phyloP scores from a whole-genome alignment of 2,888 invertebrate species.

The Ophioninae sp. region DNA sequence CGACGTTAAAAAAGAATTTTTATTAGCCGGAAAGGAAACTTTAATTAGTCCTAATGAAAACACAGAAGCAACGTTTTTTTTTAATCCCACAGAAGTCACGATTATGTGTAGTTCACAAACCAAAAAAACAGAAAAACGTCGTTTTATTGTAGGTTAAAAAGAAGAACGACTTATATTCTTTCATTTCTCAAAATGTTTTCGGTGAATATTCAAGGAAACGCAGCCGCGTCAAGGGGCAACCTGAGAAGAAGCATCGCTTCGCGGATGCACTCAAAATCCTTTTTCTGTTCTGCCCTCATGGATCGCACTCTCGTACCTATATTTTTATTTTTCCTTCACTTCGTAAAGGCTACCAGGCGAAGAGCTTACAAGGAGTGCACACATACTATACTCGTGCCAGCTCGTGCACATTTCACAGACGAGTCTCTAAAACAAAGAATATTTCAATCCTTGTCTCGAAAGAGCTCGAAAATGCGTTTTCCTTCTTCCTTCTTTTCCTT shows the following conservation, averaged over 20 bases:
- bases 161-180: no score
- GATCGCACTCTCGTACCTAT: background rate
- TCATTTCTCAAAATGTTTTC: no score
- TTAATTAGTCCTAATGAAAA: no score
- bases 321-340: conserved; percentile 15
- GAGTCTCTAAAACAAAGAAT: conserved; percentile 27
- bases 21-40: no score
- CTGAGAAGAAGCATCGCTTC: conserved; percentile 39
- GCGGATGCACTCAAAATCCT: conserved; percentile 41
- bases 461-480: background rate
- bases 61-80: no score
- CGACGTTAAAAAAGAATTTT: no score
- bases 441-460: background rate
- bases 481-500: background rate
- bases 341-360: conserved; percentile 4
- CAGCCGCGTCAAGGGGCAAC: background rate
- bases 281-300: conserved; percentile 3
- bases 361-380: conserved; percentile 6
- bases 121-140: no score
- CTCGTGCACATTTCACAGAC: background rate
- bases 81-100: no score
- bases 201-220: background rate
- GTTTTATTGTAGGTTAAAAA: no score
- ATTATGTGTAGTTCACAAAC: no score
- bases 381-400: conserved; percentile 34